These are phyloP conservation scores for Saccopteryx bilineata DNA, from an alignment of 2,113 vertebrate genomes.

Conservation along the genomic window DNA sequence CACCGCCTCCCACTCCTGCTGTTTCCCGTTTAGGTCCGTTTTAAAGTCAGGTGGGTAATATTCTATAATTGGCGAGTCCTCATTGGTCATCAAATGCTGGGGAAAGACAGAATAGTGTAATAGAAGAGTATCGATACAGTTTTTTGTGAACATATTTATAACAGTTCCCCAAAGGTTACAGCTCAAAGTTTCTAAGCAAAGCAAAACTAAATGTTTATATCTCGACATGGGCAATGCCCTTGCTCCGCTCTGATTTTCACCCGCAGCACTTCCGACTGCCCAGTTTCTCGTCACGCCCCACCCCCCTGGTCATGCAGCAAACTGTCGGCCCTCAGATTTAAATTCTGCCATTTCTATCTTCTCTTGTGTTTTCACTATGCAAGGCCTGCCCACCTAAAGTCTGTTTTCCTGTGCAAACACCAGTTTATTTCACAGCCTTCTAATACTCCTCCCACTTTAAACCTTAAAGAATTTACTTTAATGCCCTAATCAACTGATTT, in stretches of 20 bases:
- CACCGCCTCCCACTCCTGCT: conserved; percentile 99
- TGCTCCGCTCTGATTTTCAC: conserved; percentile 40
- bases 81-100: conserved; percentile 96
- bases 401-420: conserved; percentile 33
- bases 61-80: conserved; percentile 95
- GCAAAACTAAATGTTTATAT: conserved; percentile 46
- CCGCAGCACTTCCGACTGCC: conserved; percentile 46
- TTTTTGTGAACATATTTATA: conserved; percentile 45
- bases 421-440: conserved; percentile 50
- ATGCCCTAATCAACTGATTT: conserved; percentile 12
- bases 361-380: conserved; percentile 27
- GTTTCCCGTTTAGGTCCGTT: conserved; percentile 98
- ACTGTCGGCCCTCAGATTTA: conserved; percentile 15
- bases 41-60: conserved; percentile 98
- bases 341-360: conserved; percentile 8
- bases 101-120: conserved; percentile 71
- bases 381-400: conserved; percentile 3
- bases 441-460: conserved; percentile 33
- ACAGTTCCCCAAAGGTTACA: conserved; percentile 29
- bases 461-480: conserved; percentile 45
- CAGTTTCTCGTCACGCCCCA: not conserved
- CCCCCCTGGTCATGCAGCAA: conserved; percentile 20
- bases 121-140: not conserved
- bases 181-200: conserved; percentile 58
- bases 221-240: not conserved